Conservation (phyloP, 2,797 vertebrate species). For the Agapornis canus region DNA sequence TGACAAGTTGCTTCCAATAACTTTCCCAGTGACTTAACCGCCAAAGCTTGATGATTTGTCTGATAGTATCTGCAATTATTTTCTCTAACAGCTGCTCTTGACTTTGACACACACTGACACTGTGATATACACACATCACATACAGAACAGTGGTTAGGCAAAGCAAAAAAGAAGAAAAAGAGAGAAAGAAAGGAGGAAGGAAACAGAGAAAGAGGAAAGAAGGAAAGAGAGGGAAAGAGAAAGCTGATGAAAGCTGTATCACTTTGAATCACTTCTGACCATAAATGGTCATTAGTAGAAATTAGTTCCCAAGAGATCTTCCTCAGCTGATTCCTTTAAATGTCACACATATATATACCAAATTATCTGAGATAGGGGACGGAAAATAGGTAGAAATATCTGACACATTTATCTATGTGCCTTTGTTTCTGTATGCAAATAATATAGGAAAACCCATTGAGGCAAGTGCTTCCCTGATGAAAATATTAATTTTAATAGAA, state of each 20-base stretch:
- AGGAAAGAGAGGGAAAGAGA: background rate
- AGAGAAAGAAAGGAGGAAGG: background rate
- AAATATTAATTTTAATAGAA: background rate
- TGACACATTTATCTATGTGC: accelerated
- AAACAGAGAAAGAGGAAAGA: background rate
- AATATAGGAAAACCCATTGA: background rate
- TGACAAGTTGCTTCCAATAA: constrained; percentile 57
- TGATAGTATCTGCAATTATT: constrained; percentile 60
- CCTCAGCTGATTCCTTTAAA: background rate
- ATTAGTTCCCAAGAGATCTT: background rate
- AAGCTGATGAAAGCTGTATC: background rate
- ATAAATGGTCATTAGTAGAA: background rate
- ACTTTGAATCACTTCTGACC: background rate
- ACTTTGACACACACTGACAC: constrained; percentile 46
- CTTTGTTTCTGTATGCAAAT: background rate
- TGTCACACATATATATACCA: background rate
- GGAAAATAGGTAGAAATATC: background rate
- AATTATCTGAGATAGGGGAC: background rate
- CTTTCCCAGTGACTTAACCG: constrained; percentile 31
- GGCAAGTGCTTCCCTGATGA: background rate
- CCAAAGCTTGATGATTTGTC: constrained; percentile 49
- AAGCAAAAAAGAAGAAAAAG: background rate
- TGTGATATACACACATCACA: background rate
- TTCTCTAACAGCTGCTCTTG: constrained; percentile 43
- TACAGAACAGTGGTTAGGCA: background rate